Conservation (phyloP, 2,113 vertebrate species). For the Tichodroma muraria region DNA sequence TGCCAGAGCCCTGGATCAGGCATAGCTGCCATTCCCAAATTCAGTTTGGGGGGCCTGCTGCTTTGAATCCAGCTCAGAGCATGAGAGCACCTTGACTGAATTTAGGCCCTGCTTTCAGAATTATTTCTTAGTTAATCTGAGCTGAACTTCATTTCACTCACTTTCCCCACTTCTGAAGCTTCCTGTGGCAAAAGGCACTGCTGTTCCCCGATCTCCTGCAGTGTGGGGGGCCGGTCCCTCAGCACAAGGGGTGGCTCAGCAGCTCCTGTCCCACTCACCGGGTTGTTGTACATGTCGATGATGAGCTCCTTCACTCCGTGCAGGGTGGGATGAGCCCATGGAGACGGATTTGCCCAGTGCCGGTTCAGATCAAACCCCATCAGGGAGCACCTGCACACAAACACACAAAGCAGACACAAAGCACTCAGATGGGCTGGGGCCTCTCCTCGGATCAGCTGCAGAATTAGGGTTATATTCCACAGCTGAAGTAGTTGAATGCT, state of each 20-base stretch:
- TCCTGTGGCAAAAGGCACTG: background rate
- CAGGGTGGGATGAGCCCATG: conserved; percentile 94
- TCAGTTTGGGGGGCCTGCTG: conserved; percentile 9
- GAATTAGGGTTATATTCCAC: background rate
- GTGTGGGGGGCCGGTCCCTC: rapidly evolving
- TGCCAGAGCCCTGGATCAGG: background rate
- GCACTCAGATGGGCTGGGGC: background rate
- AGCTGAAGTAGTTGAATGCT: background rate
- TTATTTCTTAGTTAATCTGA: background rate
- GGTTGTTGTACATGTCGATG: conserved; percentile 91
- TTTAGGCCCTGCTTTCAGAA: background rate
- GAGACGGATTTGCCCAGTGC: conserved; percentile 95
- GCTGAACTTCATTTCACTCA: background rate
- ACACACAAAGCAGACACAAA: background rate
- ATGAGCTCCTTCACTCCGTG: conserved; percentile 95
- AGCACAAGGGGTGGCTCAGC: background rate
- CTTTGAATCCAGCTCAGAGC: conserved; percentile 4
- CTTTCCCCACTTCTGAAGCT: background rate
- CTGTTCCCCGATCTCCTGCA: background rate
- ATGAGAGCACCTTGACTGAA: background rate
- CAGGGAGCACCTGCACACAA: conserved; percentile 84
- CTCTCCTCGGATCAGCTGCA: background rate
- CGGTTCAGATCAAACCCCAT: conserved; percentile 98
- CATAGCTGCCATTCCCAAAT: background rate
- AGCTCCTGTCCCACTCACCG: conserved; percentile 73